Evolutionary conservation across 2,888 invertebrate genomes (phyloP), one percentile per base, ranked within the genome.

Genomic region (Agyllia agylla): DNA sequence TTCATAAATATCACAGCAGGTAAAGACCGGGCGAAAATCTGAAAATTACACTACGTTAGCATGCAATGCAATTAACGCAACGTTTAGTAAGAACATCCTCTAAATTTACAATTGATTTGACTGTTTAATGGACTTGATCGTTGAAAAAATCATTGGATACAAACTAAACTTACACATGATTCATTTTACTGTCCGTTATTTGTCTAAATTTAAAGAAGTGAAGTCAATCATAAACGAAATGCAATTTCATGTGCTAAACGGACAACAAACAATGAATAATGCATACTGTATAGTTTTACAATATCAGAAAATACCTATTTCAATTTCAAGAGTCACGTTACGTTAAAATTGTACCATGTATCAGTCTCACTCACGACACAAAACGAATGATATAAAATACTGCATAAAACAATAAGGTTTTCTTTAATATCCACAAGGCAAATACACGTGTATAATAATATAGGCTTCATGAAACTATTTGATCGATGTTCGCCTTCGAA

Each of bases 21-120:
- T 96, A 96, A 97, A 97, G 97, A 97, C 97, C 97, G 96, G 97
- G 97, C 97, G 97, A 97, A 97, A 97, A 97, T 97, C 96, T 96
- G 97, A 97, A 96, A 97, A 97, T 97, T 96, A 97, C 95, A 96
- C 97, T 97, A 97, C 96, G 96, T 96, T 96, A 97, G 96, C 97
- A 97, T 97, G 97, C 97, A 95, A 96, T 96, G 97, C 97, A 96
- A 96, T 96, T 96, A 97, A 97, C 96, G 96, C 95, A 97, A 97
- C 96, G 84, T 96, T 96, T 96, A 91, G 27, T 27, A 96, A 97
- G 96, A 91, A 90, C 8, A 64, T 33, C 30, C 8, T 33, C n/a
- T 78, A 57, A 78, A 78, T 87, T 80, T 88, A 77, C 77, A 77
- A 31, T 77, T 84, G 82, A 91, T 75, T 87, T 81, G 81, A 87